phyloP scores from a whole-genome alignment of 2,888 invertebrate species.

The Drosophila merina region DNA sequence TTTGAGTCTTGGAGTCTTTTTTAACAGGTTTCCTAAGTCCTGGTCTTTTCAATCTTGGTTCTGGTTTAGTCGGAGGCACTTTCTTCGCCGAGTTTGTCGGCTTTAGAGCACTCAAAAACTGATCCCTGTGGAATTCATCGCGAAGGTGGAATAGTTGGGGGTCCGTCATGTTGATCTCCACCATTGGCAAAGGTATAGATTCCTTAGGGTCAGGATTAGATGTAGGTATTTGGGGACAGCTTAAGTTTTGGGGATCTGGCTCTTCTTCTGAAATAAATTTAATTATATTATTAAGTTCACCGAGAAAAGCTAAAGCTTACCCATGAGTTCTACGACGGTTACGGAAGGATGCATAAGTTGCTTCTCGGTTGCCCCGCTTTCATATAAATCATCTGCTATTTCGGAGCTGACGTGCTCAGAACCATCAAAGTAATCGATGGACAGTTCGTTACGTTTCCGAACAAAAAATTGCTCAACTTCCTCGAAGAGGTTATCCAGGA shows the following conservation, averaged over 20 bases:
- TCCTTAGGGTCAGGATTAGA: neutral
- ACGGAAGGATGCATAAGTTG: neutral
- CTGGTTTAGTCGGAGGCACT: neutral
- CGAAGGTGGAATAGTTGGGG: conserved; percentile 43
- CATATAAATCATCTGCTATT: conserved; percentile 17
- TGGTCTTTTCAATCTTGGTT: too few relatives aligned
- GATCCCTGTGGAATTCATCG: conserved; percentile 41
- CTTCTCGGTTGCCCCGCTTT: neutral
- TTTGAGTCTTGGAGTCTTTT: too few relatives aligned
- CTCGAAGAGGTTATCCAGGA: conserved; percentile 60
- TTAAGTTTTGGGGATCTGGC: neutral
- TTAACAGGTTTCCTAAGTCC: too few relatives aligned
- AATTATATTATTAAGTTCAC: neutral
- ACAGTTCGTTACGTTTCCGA: conserved; percentile 55
- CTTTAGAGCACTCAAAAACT: conserved; percentile 8
- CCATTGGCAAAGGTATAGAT: conserved; percentile 54
- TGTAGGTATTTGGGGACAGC: neutral
- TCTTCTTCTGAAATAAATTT: conserved; percentile 42
- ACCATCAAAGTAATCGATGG: conserved; percentile 14
- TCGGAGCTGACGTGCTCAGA: conserved; percentile 43
- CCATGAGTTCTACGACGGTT: conserved; percentile 16
- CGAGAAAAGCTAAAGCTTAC: neutral
- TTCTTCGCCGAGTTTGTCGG: neutral
- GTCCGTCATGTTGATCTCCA: conserved; percentile 65
- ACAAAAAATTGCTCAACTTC: conserved; percentile 61